phyloP scores from a whole-genome alignment of 2,113 vertebrate genomes.

The Upupa epops region DNA sequence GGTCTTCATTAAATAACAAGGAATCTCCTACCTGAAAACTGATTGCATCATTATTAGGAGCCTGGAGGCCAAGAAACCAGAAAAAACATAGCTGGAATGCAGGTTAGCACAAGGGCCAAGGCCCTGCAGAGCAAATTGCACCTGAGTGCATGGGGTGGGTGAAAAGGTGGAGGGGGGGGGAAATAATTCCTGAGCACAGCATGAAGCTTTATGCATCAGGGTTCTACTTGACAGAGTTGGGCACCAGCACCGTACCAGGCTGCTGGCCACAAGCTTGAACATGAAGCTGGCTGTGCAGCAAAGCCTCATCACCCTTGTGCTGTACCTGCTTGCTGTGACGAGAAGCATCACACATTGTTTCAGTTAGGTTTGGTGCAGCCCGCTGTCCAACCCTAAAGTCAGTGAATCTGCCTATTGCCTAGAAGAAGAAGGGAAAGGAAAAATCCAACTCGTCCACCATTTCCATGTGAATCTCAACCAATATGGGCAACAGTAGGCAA shows the following conservation, averaged over 20 bases:
- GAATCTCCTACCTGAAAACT: background rate
- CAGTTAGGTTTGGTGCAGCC: background rate
- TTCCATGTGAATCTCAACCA: background rate
- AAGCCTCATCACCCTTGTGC: background rate
- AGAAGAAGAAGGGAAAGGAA: background rate
- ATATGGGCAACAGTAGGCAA: background rate
- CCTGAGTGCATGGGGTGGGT: background rate
- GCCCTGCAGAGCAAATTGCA: background rate
- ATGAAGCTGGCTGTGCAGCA: background rate
- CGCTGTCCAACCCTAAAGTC: background rate
- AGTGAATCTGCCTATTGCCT: background rate
- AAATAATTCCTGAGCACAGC: background rate
- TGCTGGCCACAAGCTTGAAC: background rate
- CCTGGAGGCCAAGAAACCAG: background rate
- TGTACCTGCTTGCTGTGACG: background rate
- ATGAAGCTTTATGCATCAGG: background rate
- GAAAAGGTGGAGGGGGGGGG: background rate
- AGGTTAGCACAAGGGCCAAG: background rate
- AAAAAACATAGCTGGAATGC: background rate
- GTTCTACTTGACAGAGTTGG: background rate
- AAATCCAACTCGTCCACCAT: background rate
- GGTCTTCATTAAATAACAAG: conserved; percentile 43
- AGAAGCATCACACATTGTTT: background rate
- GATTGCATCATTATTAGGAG: conserved; percentile 29
- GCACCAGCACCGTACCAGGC: fast-evolving